These are phyloP conservation scores for Polyploca ridens DNA, from an alignment of 2,888 invertebrate genomes.

Conservation along the genomic window DNA sequence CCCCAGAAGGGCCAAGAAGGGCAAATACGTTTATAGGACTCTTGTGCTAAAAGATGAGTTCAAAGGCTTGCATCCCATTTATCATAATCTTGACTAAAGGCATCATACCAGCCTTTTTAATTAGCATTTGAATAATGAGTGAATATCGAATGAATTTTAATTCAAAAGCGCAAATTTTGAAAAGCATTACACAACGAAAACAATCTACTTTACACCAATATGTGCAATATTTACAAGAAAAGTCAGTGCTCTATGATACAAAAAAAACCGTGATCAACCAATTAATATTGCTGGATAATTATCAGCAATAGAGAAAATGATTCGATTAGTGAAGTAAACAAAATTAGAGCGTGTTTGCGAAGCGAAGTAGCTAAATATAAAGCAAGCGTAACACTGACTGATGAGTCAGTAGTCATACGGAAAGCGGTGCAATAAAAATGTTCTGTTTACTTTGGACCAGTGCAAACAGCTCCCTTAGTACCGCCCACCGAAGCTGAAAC, in stretches of 20 bases:
- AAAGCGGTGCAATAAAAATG: slow-evolving; percentile 72
- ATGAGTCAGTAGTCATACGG: slow-evolving; percentile 48
- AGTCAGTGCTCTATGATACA: slow-evolving; percentile 6
- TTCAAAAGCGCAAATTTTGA: background rate
- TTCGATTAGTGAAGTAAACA: slow-evolving; percentile 69
- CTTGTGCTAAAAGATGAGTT: too few species aligned
- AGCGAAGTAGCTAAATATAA: slow-evolving; percentile 70
- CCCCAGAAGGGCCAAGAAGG: too few species aligned
- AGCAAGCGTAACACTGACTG: slow-evolving; percentile 65
- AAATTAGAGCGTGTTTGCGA: slow-evolving; percentile 62
- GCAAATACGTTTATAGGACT: too few species aligned
- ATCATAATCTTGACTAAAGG: background rate
- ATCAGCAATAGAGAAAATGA: slow-evolving; percentile 50
- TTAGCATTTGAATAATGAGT: background rate
- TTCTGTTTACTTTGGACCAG: slow-evolving; percentile 76
- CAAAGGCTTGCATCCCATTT: too few species aligned
- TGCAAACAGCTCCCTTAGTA: slow-evolving; percentile 74
- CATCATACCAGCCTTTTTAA: background rate
- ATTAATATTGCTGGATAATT: slow-evolving; percentile 31
- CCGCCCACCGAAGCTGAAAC: slow-evolving; percentile 83
- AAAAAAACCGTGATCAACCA: slow-evolving; percentile 32
- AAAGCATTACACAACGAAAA: slow-evolving; percentile 6
- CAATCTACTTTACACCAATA: background rate
- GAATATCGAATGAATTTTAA: background rate
- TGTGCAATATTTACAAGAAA: background rate